A percentile compares a stretch with the other conserved stretches of the same genome.
These are phyloP conservation scores for Drosophila koepferae DNA, from an alignment of 2,888 invertebrate species.

Conservation along the genomic window DNA sequence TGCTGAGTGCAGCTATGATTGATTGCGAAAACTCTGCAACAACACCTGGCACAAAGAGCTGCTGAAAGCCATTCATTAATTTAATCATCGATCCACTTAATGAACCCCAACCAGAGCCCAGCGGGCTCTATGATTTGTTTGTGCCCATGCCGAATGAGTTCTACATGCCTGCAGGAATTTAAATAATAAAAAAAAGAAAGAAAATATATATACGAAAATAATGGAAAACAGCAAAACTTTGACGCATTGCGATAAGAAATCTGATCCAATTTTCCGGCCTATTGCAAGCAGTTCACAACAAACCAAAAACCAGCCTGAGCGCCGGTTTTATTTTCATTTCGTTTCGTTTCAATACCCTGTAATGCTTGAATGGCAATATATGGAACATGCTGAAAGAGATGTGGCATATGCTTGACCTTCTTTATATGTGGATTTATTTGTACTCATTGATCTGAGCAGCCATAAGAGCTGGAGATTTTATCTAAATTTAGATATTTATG, in stretches of 20 bases:
- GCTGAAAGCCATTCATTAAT: conserved; percentile 79
- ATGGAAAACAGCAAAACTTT: conserved; percentile 27
- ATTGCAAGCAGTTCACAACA: conserved; percentile 13
- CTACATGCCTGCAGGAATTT: conserved; percentile 26
- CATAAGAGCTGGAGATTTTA: neutral
- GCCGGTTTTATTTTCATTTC: conserved; percentile 35
- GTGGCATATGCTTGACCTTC: neutral
- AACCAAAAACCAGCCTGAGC: conserved; percentile 3
- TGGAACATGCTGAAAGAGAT: neutral
- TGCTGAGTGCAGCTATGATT: conserved; percentile 58
- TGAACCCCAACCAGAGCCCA: conserved; percentile 61
- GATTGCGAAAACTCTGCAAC: conserved; percentile 47
- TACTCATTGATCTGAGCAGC: neutral
- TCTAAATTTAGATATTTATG: no score
- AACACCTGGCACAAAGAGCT: conserved; percentile 37
- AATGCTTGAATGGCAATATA: neutral
- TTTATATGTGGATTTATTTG: neutral
- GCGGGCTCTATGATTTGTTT: conserved; percentile 72
- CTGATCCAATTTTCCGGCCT: conserved; percentile 69
- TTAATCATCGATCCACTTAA: conserved; percentile 78
- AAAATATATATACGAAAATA: neutral
- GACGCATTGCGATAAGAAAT: conserved; percentile 64
- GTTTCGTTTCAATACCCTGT: neutral
- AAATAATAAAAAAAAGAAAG: neutral
- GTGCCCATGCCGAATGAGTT: conserved; percentile 49